phyloP scores from a whole-genome alignment of 2,888 invertebrate species.

The Drosophila siamana region DNA sequence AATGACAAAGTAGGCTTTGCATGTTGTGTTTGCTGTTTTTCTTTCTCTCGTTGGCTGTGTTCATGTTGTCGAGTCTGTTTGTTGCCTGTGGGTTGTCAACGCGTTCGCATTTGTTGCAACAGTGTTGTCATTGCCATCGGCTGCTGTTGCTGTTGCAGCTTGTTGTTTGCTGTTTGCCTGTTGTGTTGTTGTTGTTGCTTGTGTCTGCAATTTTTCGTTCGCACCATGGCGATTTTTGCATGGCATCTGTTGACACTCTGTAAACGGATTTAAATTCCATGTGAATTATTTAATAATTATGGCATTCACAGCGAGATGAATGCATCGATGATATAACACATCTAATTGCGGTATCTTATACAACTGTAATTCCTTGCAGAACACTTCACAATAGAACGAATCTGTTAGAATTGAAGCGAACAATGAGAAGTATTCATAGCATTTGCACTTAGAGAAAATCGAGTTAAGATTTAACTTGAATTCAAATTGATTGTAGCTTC shows the following conservation, averaged over 20 bases:
- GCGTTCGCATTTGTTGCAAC: constrained; percentile 41
- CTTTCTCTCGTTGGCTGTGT: constrained; percentile 34
- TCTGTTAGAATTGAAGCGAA: constrained; percentile 4
- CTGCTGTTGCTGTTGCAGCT: constrained; percentile 15
- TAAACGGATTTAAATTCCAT: constrained; percentile 49
- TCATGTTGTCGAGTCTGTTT: constrained; percentile 46
- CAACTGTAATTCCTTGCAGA: not conserved
- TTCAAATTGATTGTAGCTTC: too few species aligned
- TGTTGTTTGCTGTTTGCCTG: constrained; percentile 21
- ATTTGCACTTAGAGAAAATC: not conserved
- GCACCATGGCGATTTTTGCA: constrained; percentile 31
- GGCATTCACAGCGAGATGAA: constrained; percentile 10
- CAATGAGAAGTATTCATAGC: not conserved
- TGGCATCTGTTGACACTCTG: constrained; percentile 29
- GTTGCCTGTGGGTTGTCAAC: constrained; percentile 66
- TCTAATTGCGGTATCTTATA: not conserved
- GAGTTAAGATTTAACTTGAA: too few species aligned
- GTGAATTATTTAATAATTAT: constrained; percentile 26
- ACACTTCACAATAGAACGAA: constrained; percentile 6
- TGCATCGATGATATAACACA: constrained; percentile 10
- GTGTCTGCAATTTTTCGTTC: constrained; percentile 29
- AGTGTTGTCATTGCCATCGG: constrained; percentile 38
- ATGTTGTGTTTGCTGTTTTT: constrained; percentile 52
- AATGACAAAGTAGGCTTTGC: constrained; percentile 48
- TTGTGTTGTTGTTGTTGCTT: constrained; percentile 31